Percentiles rank a stretch among this genome's conserved stretches.
phyloP scores from a whole-genome alignment of 2,797 vertebrate genomes.

The Eulemur rubriventer region DNA sequence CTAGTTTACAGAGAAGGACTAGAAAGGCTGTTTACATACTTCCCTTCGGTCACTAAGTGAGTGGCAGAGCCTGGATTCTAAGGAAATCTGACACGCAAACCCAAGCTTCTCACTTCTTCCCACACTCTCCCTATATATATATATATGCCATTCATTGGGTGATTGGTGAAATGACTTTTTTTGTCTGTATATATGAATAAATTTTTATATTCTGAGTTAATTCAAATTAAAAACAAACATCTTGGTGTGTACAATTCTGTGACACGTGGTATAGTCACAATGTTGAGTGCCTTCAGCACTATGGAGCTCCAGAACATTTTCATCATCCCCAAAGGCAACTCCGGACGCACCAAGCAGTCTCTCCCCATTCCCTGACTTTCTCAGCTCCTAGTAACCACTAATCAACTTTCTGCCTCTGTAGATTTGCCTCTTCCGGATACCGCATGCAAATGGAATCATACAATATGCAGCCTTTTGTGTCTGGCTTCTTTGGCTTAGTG shows the following conservation, averaged over 20 bases:
- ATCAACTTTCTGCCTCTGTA: neutral
- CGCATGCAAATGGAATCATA: neutral
- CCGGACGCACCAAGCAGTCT: fast-evolving
- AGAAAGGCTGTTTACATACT: neutral
- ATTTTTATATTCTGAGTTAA: neutral
- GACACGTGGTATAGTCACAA: neutral
- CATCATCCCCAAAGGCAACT: neutral
- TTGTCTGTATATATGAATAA: neutral
- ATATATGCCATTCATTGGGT: neutral
- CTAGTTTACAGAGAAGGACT: neutral
- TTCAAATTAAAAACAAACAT: neutral
- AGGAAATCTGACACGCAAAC: neutral
- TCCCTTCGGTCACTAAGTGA: neutral
- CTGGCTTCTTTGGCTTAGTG: neutral
- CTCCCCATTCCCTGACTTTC: fast-evolving
- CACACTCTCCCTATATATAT: neutral
- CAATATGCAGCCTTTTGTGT: neutral
- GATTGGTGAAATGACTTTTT: neutral
- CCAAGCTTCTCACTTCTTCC: neutral
- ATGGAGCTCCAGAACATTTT: neutral
- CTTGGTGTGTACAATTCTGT: neutral
- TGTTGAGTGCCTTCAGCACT: no score
- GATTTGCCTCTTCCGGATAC: neutral
- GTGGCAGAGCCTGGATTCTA: neutral
- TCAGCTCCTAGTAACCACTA: neutral